Evolutionary conservation across 1,140 invertebrate genomes (phyloP), one percentile per base, ranked within the genome.

Genomic region (Sinonovacula constricta): DNA sequence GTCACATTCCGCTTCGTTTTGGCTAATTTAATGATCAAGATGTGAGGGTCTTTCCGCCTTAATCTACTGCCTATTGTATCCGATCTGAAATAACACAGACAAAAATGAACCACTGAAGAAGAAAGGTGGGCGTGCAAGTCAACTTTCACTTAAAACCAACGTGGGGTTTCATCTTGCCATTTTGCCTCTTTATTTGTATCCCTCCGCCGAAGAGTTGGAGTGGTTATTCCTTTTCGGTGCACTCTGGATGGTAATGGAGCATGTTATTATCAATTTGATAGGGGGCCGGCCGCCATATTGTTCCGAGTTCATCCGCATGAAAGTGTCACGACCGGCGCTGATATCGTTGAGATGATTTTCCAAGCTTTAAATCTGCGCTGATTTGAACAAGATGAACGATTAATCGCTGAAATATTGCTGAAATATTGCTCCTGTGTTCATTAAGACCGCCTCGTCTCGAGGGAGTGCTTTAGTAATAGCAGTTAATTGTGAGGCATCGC

Each of bases 71-170:
- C 34, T 65, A 30, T 62, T 36, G 69, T 39, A 18, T 10, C 18
- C 7, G 39, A 45, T 7, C 7, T 45, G 7, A 45, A 45, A 45
- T 18, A 45, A 18, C 18, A 45, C 18, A 45, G 39, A 18, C 39
- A 10, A 45, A 10, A 45, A 18, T 45, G 39, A 45, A 10, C 39
- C 7, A 7, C 39, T 10, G 39, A n/a, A n/a, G n/a, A n/a, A n/a
- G n/a, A n/a, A n/a, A 62, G 59, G 59, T 33, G 71, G 71, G 71
- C 71, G 71, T 45, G 39, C 7, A n/a, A n/a, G n/a, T n/a, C n/a
- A n/a, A n/a, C n/a, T n/a, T n/a, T n/a, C n/a, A n/a, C n/a, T n/a
- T n/a, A n/a, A n/a, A n/a, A n/a, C n/a, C n/a, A n/a, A n/a, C n/a
- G n/a, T n/a, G n/a, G n/a, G n/a, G n/a, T n/a, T n/a, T n/a, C n/a